Evolutionary conservation across 2,888 invertebrate species (phyloP), one percentile per base, ranked within the genome.

Genomic region (Cephus sareptanus): DNA sequence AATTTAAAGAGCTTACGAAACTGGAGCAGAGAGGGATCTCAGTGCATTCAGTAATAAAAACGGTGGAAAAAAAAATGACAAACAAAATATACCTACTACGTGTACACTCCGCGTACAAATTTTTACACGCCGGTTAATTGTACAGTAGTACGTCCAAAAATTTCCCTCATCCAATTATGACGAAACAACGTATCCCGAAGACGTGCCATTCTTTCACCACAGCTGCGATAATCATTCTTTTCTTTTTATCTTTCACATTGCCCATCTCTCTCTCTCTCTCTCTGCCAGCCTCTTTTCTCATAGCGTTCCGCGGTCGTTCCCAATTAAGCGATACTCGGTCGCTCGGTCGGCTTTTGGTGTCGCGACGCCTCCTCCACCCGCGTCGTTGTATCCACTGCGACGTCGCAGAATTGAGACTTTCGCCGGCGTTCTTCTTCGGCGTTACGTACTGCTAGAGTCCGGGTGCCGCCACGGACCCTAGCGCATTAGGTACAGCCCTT

Each of bases 81-180:
- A 56, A 23, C 56, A 56, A 56, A 56, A 56, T 56, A 56, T 23
- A 56, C 23, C 23, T 56, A 56, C 56, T 56, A 56, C 56, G 56
- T 2, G 56, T 56, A 56, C 56, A 56, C 56, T 56, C 56, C 9
- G 9, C 23, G 56, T 56, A 56, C 23, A 56, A 56, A 35, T 23
- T 34, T 30, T 15, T n/a, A 31, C 37, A 74, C 11, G 11, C 11
- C 34, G 34, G n/a, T 35, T 23, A 11, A 15, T 11, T 34, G 23
- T 74, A 31, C 35, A 74, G 11, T 30, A 30, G n/a, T n/a, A 4
- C 37, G 11, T 3, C 33, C 35, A 37, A 34, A 74, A 74, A 9
- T 74, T 34, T 3, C 23, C n/a, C 74, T 74, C 37, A 23, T n/a
- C 15, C 37, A 35, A 80, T 79, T 80, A 80, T 80, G 78, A 80